phyloP scores from a whole-genome alignment of 2,113 vertebrate genomes.

The Channa argus region DNA sequence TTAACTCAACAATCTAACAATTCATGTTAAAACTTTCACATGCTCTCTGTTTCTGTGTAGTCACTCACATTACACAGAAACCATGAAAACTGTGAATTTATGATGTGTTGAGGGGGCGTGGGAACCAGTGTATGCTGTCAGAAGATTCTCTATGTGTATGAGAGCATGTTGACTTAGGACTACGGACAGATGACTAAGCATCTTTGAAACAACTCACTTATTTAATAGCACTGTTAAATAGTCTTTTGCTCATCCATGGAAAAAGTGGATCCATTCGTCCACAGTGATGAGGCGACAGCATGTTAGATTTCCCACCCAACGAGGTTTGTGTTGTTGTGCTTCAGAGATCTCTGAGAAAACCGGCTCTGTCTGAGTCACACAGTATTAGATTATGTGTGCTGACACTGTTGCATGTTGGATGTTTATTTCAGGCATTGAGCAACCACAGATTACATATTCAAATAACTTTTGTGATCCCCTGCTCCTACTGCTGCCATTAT shows the following conservation, averaged over 20 bases:
- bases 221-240: conserved; percentile 56
- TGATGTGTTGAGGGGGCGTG: not conserved
- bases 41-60: not conserved
- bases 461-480: not conserved
- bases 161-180: conserved; percentile 2
- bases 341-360: conserved; percentile 36
- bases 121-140: not conserved
- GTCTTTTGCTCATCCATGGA: conserved; percentile 24
- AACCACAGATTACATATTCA: not conserved
- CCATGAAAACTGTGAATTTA: not conserved
- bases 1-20: not conserved
- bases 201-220: conserved; percentile 43
- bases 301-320: conserved; percentile 50
- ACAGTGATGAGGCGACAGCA: conserved; percentile 40
- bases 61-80: conserved; percentile 12
- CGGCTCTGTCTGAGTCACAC: conserved; percentile 22
- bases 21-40: conserved; percentile 1
- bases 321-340: conserved; percentile 27
- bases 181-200: conserved; percentile 12
- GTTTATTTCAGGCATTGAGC: not conserved
- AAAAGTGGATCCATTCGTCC: conserved; percentile 55
- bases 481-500: no score
- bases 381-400: not conserved
- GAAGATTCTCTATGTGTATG: not conserved
- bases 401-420: no score